Conservation (phyloP, 2,113 vertebrate genomes). For the Leptocoma aspasia region DNA sequence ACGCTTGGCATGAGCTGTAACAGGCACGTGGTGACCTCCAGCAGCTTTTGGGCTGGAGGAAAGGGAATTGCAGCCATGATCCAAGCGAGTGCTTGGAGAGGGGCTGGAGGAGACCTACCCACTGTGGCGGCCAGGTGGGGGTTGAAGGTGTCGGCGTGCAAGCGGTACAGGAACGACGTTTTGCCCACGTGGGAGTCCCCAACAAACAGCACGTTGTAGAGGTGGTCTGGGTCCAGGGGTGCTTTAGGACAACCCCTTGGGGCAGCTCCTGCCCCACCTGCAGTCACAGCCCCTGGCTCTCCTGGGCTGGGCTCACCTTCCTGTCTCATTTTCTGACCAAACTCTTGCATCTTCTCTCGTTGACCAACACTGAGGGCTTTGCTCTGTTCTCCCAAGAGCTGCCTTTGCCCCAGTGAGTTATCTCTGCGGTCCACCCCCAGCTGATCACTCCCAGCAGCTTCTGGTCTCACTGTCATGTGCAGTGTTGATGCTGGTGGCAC, state of each 20-base stretch:
- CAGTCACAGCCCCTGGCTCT: background rate
- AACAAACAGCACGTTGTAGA: constrained; percentile 85
- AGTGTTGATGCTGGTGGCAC: background rate
- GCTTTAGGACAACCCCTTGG: background rate
- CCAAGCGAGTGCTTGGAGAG: rapidly evolving
- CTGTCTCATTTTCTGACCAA: background rate
- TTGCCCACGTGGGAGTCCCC: constrained; percentile 91
- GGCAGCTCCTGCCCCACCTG: background rate
- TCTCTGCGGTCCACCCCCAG: background rate
- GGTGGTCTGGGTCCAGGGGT: constrained; percentile 50
- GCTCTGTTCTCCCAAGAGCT: background rate
- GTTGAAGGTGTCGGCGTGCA: constrained; percentile 75
- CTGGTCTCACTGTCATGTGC: rapidly evolving
- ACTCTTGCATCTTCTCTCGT: background rate
- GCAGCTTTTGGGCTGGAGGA: background rate
- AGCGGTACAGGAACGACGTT: constrained; percentile 85
- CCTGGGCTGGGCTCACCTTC: background rate
- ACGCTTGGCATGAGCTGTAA: rapidly evolving
- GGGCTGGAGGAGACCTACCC: constrained; percentile 75
- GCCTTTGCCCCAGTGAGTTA: background rate
- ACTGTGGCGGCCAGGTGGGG: constrained; percentile 73
- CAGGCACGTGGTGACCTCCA: rapidly evolving
- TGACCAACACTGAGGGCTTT: background rate
- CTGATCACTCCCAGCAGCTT: background rate
- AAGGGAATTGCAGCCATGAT: background rate